Percentiles rank a stretch among this genome's conserved stretches.
phyloP scores from a whole-genome alignment of 2,797 vertebrate species.

The Enteromius argenteus region DNA sequence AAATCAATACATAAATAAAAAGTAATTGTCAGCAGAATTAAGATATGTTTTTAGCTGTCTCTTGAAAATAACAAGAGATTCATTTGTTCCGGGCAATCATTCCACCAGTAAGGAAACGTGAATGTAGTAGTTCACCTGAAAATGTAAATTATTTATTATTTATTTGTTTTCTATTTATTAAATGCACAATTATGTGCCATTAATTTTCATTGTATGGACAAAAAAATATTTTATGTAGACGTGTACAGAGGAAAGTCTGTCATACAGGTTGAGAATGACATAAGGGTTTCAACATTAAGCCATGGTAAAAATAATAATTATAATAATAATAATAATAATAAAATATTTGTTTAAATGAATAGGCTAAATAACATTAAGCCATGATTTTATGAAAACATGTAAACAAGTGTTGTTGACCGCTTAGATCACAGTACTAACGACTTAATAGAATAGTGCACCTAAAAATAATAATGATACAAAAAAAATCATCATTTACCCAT shows the following conservation, averaged over 20 bases:
- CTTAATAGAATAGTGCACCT: neutral
- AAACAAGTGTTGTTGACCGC: constrained; percentile 30
- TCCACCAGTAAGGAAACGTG: neutral
- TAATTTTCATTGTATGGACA: neutral
- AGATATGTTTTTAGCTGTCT: neutral
- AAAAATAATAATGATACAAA: neutral
- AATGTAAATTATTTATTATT: neutral
- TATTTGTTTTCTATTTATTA: neutral
- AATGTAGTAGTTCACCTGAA: neutral
- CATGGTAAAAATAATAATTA: neutral
- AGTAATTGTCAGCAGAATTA: neutral
- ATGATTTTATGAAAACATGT: neutral
- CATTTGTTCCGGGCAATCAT: neutral
- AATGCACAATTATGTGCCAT: neutral
- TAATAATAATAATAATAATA: too few relatives aligned
- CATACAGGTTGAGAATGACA: neutral
- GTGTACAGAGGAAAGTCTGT: neutral
- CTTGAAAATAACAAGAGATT: neutral
- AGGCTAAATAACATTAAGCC: too few relatives aligned
- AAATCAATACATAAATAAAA: neutral
- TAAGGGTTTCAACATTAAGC: neutral
- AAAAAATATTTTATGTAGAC: neutral
- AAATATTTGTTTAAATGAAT: too few relatives aligned
- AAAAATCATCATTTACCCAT: neutral
- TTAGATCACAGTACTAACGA: constrained; percentile 21